A percentile compares a stretch with the other conserved stretches of the same genome.
Conservation (phyloP, 2,113 vertebrate species). For the Ginglymostoma cirratum region DNA sequence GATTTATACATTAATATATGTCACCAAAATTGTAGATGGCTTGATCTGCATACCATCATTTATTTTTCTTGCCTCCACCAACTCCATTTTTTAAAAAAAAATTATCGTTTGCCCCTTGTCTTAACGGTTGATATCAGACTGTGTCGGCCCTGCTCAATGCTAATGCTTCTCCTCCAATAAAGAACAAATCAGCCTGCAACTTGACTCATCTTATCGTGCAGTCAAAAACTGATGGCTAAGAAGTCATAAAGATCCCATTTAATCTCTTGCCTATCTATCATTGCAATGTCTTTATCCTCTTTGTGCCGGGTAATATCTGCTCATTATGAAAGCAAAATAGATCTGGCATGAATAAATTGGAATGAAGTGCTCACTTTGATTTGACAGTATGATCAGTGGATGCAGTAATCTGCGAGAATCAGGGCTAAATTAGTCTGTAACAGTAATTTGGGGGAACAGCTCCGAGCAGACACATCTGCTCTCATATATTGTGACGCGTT, state of each 20-base stretch:
- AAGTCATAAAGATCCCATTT: slow-evolving; percentile 90
- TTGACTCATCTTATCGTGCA: slow-evolving; percentile 71
- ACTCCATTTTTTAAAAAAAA: background rate
- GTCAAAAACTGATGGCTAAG: slow-evolving; percentile 82
- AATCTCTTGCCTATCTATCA: slow-evolving; percentile 86
- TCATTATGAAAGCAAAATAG: slow-evolving; percentile 85
- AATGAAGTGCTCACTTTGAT: slow-evolving; percentile 75
- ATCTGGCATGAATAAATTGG: slow-evolving; percentile 77
- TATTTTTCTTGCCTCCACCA: slow-evolving; percentile 50
- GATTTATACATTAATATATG: slow-evolving; percentile 99
- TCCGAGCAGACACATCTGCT: slow-evolving; percentile 74
- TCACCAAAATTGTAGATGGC: slow-evolving; percentile 71
- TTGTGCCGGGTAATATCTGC: slow-evolving; percentile 81
- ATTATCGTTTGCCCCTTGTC: background rate
- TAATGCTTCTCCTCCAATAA: slow-evolving; percentile 78
- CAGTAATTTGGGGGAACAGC: slow-evolving; percentile 82
- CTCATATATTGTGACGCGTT: slow-evolving; percentile 72
- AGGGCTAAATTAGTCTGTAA: slow-evolving; percentile 82
- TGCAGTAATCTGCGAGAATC: slow-evolving; percentile 77
- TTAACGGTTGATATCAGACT: slow-evolving; percentile 61
- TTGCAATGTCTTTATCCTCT: slow-evolving; percentile 75
- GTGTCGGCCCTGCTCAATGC: slow-evolving; percentile 59
- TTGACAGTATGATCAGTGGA: slow-evolving; percentile 83
- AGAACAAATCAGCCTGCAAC: slow-evolving; percentile 76
- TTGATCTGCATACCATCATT: slow-evolving; percentile 66